phyloP scores from a whole-genome alignment of 1,140 invertebrate genomes.

The Pogonognathellus flavescens region DNA sequence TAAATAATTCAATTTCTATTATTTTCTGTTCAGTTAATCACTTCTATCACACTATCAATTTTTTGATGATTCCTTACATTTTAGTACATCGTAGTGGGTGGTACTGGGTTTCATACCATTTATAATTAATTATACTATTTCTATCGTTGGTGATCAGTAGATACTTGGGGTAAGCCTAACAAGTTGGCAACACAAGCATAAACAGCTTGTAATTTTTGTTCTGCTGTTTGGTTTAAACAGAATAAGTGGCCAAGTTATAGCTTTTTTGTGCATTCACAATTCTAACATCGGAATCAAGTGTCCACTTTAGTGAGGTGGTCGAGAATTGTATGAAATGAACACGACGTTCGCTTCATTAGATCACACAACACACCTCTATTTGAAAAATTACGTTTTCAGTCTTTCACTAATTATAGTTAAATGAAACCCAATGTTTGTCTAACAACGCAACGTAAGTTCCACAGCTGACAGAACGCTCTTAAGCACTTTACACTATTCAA shows the following conservation, averaged over 20 bases:
- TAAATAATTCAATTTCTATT: conserved; percentile 18
- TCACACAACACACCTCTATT: conserved; percentile 11
- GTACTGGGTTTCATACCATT: background rate
- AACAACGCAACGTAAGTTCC: background rate
- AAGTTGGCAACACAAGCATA: conserved; percentile 24
- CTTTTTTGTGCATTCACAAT: too few relatives aligned
- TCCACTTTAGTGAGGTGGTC: too few relatives aligned
- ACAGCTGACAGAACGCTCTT: conserved; percentile 1
- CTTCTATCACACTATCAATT: conserved; percentile 32
- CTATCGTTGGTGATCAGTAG: too few relatives aligned
- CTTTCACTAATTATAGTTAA: background rate
- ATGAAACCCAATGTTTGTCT: background rate
- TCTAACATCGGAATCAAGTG: too few relatives aligned
- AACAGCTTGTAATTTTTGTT: background rate
- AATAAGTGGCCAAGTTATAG: too few relatives aligned
- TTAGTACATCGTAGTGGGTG: background rate
- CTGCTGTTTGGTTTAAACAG: too few relatives aligned
- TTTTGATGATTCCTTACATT: background rate
- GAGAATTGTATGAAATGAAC: too few relatives aligned
- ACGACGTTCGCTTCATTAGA: background rate
- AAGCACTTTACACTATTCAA: background rate
- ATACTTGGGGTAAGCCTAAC: background rate
- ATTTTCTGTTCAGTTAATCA: conserved; percentile 16
- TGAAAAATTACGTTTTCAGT: background rate
- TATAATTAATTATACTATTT: background rate